phyloP scores from a whole-genome alignment of 2,888 invertebrate species.

The Apotomis turbidana region DNA sequence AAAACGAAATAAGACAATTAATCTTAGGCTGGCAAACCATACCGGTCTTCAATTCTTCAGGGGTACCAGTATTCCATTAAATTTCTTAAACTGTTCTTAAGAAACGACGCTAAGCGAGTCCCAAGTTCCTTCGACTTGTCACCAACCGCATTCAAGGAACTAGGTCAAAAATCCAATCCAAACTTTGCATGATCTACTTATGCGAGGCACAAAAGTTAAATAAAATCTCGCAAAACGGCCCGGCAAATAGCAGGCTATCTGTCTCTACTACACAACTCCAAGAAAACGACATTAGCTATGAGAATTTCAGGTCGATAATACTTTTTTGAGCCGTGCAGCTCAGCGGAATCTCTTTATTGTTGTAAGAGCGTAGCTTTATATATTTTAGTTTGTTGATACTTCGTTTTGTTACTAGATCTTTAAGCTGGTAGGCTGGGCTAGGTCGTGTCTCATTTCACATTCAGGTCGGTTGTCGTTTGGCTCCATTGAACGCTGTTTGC shows the following conservation, averaged over 20 bases:
- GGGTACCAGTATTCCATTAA: too few relatives aligned
- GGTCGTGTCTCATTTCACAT: slow-evolving; percentile 14
- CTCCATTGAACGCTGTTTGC: slow-evolving; percentile 17
- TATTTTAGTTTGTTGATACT: neutral
- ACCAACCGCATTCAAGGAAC: neutral
- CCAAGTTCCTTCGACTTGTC: neutral
- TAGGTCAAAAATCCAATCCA: slow-evolving; percentile 22
- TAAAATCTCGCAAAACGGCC: slow-evolving; percentile 14
- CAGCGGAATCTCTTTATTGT: neutral
- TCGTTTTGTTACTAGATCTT: neutral
- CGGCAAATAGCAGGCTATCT: slow-evolving; percentile 1
- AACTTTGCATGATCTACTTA: slow-evolving; percentile 16
- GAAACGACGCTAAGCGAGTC: neutral
- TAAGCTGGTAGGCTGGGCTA: neutral
- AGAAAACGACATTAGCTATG: neutral
- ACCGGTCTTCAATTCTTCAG: too few relatives aligned
- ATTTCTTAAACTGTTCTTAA: neutral
- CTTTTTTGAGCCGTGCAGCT: neutral
- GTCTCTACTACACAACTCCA: neutral
- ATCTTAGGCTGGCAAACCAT: too few relatives aligned
- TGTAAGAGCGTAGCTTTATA: neutral
- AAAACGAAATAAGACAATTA: too few relatives aligned
- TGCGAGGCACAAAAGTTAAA: slow-evolving; percentile 16
- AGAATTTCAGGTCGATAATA: neutral
- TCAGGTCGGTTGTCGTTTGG: slow-evolving; percentile 9